These are phyloP conservation scores for Mayetiola destructor DNA, from an alignment of 2,888 invertebrate species.

Conservation along the genomic window DNA sequence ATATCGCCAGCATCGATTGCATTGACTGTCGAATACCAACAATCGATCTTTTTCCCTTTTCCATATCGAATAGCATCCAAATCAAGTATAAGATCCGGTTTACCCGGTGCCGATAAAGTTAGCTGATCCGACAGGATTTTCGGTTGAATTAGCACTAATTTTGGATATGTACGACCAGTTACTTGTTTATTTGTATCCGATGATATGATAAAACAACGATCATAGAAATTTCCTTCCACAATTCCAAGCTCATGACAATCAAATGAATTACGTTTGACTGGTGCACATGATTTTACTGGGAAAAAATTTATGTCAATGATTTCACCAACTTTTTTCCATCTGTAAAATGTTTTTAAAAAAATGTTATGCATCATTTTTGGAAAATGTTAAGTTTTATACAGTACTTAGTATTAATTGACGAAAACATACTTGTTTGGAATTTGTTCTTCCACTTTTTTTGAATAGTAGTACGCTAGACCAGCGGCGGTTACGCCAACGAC, in stretches of 20 bases:
- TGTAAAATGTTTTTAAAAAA: neutral
- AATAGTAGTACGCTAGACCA: neutral
- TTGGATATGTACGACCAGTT: conserved; percentile 42
- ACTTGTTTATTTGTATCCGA: conserved; percentile 39
- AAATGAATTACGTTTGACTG: neutral
- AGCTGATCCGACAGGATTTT: conserved; percentile 38
- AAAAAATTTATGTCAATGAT: neutral
- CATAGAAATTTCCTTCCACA: neutral
- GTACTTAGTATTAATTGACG: neutral
- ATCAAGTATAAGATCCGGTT: conserved; percentile 39
- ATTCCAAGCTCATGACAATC: neutral
- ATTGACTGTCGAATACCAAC: conserved; percentile 44
- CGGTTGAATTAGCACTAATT: conserved; percentile 40
- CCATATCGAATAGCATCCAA: conserved; percentile 37
- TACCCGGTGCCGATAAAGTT: conserved; percentile 39
- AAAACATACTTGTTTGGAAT: neutral
- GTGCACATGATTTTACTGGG: conserved; percentile 3
- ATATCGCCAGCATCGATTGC: conserved; percentile 59
- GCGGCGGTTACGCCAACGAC: neutral
- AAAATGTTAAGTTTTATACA: neutral
- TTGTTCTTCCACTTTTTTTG: neutral
- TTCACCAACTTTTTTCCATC: conserved; percentile 1
- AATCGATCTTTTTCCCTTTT: conserved; percentile 36
- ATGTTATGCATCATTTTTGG: too few species aligned
- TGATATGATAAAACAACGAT: conserved; percentile 31